Evolutionary conservation across 2,113 vertebrate genomes (phyloP).

Genomic region (Marmota flaviventris): DNA sequence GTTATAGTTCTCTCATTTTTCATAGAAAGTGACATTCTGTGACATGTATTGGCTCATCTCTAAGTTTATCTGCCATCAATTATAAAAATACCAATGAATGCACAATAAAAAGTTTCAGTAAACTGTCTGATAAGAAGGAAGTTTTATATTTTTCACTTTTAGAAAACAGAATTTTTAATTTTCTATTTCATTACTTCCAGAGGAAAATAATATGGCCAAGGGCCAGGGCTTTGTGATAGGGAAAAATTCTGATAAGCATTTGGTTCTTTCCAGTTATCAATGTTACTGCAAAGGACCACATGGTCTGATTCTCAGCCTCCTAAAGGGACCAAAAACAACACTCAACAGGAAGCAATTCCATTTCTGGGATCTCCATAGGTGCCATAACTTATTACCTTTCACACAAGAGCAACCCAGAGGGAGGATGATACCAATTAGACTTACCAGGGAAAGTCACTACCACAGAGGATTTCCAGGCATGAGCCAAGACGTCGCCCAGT

Average conservation of each 20-base stretch:
- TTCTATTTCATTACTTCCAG: slow-evolving; percentile 80
- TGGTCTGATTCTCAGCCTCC: slow-evolving; percentile 44
- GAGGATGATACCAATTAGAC: background rate
- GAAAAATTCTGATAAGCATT: slow-evolving; percentile 60
- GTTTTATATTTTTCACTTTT: slow-evolving; percentile 80
- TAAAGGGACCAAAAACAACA: slow-evolving; percentile 41
- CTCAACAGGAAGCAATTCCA: background rate
- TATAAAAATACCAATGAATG: slow-evolving; percentile 66
- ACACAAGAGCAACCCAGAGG: background rate
- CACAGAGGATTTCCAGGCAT: background rate
- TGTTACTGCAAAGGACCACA: slow-evolving; percentile 70
- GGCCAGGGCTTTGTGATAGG: slow-evolving; percentile 56
- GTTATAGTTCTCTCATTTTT: slow-evolving; percentile 14
- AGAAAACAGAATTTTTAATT: slow-evolving; percentile 78
- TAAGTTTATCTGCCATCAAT: slow-evolving; percentile 82
- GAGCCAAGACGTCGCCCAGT: background rate
- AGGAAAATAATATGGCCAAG: slow-evolving; percentile 80
- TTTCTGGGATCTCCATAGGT: slow-evolving; percentile 37
- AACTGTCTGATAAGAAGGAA: slow-evolving; percentile 48
- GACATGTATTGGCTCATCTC: background rate
- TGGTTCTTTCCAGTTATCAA: slow-evolving; percentile 58
- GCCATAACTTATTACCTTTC: background rate
- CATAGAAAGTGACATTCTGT: slow-evolving; percentile 63
- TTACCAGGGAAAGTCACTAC: background rate
- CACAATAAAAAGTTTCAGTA: slow-evolving; percentile 79